Base-by-base conservation (phyloP, 2,113 vertebrate species). In the Hypanus sabinus region DNA sequence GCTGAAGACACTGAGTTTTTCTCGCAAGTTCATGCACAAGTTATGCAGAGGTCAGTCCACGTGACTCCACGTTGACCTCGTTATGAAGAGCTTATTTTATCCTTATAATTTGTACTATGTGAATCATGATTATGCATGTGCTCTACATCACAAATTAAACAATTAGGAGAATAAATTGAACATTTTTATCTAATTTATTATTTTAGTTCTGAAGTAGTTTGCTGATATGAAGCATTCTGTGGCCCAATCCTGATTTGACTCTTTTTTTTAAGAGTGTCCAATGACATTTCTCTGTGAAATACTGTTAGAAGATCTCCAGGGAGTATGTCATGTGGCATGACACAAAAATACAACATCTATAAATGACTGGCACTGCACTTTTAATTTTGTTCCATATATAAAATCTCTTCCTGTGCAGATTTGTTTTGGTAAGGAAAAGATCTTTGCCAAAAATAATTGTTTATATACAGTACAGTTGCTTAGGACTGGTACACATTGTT, bases 271-370 rank as follows among this genome's bases (percentile, higher is more conserved):
- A 46, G 57, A 68, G 30, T 65, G 60, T 16, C 85, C 20, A 36
- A 65, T 68, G 85, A 62, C 30, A 65, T 12, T 60, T 62, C 27
- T n/a, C 83, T 27, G 14, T 62, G 83, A 62, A 62, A 87, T 65
- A 18, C 30, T 90, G 62, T 90, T 33, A 18, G n/a, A 65, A 65
- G 18, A 20, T 65, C 62, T 14, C 57, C 57, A 65, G 85, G n/a
- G 62, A 90, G 20, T 30, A 65, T 65, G 85, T 65, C 60, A 90
- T 6, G 16, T 90, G 85, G 62, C 62, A n/a, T 33, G 85, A 60
- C 85, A 90, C 85, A 90, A 90, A 90, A 90, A 90, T 68, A 90
- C 16, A 62, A 65, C 85, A 90, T 65, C 85, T 90, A 90, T 90
- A 90, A 90, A 90, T 68, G 85, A 68, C 85, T 90, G 85, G 85